Evolutionary conservation across 2,113 vertebrate species (phyloP), one percentile per base, ranked within the genome.

Genomic region (Lagopus leucura): DNA sequence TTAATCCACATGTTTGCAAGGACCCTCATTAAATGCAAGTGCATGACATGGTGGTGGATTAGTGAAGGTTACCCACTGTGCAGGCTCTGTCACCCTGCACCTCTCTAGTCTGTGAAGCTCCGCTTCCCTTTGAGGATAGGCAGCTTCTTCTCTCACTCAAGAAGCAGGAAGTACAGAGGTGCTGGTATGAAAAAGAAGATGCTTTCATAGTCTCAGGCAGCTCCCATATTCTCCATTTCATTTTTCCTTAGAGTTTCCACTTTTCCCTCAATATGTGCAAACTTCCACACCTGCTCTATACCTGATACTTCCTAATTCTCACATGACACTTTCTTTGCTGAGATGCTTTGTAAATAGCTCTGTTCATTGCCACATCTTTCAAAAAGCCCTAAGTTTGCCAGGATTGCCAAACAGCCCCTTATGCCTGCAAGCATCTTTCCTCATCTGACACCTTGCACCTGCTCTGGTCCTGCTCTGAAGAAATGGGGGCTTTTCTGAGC

Each of bases 401-500:
- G 5, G 7, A 54, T 16, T 74, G 28, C 28, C 42, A 16, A 34
- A 16, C 10, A 34, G 10, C 18, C n/a, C 16, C 9, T 77, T 67
- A 25, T 1, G 4, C 22, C 10, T 50, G 18, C 24, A 83, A 63
- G 28, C 2, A 1, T 8, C 10, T 66, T 21, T 60, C 27, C 13
- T 36, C n/a, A 4, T 30, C 34, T 73, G 24, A 73, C 13, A 70
- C 5, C 34, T 0, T 0, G 19, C 16, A 50, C 22, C 17, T 60
- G 16, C 14, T 30, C n/a, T 2, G 4, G 25, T 72, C 4, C 2
- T 14, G 1, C 19, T 65, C 60, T 69, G 38, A 0, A 0, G 36
- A 34, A 30, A 38, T 19, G 25, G 14, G 58, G 42, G 47, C 70
- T 72, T 79, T 45, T 28, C 38, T 1, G 2, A 7, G 12, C 14